Base-by-base conservation (phyloP, 2,888 invertebrate genomes). In the Limulus polyphemus region DNA sequence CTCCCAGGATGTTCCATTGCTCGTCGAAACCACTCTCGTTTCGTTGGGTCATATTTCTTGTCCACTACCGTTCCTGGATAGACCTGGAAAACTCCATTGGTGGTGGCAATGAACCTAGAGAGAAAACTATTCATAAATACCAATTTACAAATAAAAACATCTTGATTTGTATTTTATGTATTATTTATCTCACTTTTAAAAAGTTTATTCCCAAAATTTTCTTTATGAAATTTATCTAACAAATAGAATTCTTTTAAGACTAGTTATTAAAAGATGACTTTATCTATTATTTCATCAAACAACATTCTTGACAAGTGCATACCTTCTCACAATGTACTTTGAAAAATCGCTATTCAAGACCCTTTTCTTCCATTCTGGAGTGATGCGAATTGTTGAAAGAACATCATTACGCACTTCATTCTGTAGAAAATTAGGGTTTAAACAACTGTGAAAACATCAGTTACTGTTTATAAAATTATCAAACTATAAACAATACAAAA, bases 11-110 rank as follows among this genome's bases (percentile, higher is more conserved):
- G 83, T 68, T 87, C 84, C 71, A 88, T 76, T 0, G 92, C 89
- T 72, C 85, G 83, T 7, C 82, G 81, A 75, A 85, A 92, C 93
- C 93, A 92, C 9, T 84, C 82, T 59, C 90, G 81, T 68, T 85
- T 82, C 0, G 87, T 85, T 12, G 91, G 89, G 75, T 91, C 91
- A 72, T 87, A 85, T 65, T 84, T 84, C 71, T 86, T 84, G 72
- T 87, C 85, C 13, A 92, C 74, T 54, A 88, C 81, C 55, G 87
- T 85, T 1, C 91, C 93, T 0, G 93, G 93, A 75, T 85, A 92
- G 75, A 89, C 82, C 68, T 87, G 84, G 60, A 91, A 76, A 0
- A 88, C 89, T n/a, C 92, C 93, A 75, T 84, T 87, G 51, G 84
- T 83, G 9, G 78, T 78, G 10, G 78, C 77, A 49, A 77, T 72